Evolutionary conservation across 2,797 vertebrate species (phyloP).

Genomic region (Hylomyscus alleni): DNA sequence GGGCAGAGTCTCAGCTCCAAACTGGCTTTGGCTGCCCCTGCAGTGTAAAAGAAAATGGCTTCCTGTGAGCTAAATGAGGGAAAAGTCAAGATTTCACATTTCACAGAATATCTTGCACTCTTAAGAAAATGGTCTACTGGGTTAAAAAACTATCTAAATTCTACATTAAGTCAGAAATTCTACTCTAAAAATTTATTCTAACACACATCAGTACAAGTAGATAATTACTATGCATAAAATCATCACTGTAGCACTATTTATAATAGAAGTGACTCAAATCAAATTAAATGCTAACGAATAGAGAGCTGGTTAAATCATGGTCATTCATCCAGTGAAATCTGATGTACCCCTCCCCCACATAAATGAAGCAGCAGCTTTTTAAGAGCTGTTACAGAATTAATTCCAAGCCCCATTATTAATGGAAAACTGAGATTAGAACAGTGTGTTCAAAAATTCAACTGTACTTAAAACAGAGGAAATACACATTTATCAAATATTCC

Average conservation of each 20-base stretch:
- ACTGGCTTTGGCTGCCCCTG: slow-evolving; percentile 22
- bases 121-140: slow-evolving; percentile 19
- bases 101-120: slow-evolving; percentile 16
- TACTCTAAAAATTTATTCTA: slow-evolving; percentile 51
- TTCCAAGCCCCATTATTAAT: slow-evolving; percentile 39
- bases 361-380: slow-evolving; percentile 41
- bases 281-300: slow-evolving; percentile 54
- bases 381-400: slow-evolving; percentile 61
- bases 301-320: slow-evolving; percentile 31
- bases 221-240: slow-evolving; percentile 59
- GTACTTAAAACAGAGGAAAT: slow-evolving; percentile 51
- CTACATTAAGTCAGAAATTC: slow-evolving; percentile 48
- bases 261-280: slow-evolving; percentile 56
- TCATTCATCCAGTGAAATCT: background rate
- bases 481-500: slow-evolving; percentile 40
- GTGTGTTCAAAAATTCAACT: slow-evolving; percentile 26
- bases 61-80: slow-evolving; percentile 17
- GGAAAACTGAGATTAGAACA: slow-evolving; percentile 37
- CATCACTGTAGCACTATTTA: slow-evolving; percentile 7
- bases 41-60: background rate
- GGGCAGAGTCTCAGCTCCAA: slow-evolving; percentile 20
- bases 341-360: background rate
- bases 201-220: background rate
- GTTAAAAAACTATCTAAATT: slow-evolving; percentile 60
- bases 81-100: slow-evolving; percentile 59